These are phyloP conservation scores for Acrossocheilus wenchowensis DNA, from an alignment of 2,797 vertebrate genomes.

Conservation along the genomic window DNA sequence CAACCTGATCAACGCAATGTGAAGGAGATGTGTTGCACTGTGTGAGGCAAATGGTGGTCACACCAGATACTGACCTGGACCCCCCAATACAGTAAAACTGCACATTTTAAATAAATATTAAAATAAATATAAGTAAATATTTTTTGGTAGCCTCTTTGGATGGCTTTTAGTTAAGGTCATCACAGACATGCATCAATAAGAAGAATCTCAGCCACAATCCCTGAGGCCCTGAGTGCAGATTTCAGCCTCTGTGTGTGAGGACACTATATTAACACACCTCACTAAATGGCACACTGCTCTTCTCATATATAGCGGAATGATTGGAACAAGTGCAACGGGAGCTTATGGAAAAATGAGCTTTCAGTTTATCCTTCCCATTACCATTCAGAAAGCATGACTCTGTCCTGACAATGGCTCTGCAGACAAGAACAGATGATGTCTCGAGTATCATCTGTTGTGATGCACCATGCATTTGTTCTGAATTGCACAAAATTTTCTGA, in stretches of 20 bases:
- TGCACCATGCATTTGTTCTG: not conserved
- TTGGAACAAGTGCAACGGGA: slow-evolving; percentile 4
- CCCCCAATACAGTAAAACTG: too few species aligned
- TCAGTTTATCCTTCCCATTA: slow-evolving; percentile 11
- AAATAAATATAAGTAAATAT: not conserved
- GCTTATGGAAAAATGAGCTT: slow-evolving; percentile 40
- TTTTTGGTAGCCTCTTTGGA: not conserved
- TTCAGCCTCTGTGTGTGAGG: slow-evolving; percentile 24
- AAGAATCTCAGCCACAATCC: not conserved
- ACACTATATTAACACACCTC: slow-evolving; percentile 6
- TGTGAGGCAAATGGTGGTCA: too few species aligned
- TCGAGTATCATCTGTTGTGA: not conserved
- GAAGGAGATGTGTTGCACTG: too few species aligned
- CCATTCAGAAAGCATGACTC: not conserved
- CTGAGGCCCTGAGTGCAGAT: slow-evolving; percentile 19
- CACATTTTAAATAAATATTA: too few species aligned
- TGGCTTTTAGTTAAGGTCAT: not conserved
- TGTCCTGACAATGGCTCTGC: not conserved
- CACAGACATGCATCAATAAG: not conserved
- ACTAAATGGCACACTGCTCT: slow-evolving; percentile 30
- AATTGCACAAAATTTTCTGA: not conserved
- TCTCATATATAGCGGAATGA: slow-evolving; percentile 39
- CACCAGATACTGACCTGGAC: too few species aligned
- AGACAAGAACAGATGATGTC: not conserved
- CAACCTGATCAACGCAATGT: too few species aligned